A percentile compares a stretch with the other conserved stretches of the same genome.
These are phyloP conservation scores for Megalurothrips usitatus DNA, from an alignment of 2,888 invertebrate species.

Conservation along the genomic window DNA sequence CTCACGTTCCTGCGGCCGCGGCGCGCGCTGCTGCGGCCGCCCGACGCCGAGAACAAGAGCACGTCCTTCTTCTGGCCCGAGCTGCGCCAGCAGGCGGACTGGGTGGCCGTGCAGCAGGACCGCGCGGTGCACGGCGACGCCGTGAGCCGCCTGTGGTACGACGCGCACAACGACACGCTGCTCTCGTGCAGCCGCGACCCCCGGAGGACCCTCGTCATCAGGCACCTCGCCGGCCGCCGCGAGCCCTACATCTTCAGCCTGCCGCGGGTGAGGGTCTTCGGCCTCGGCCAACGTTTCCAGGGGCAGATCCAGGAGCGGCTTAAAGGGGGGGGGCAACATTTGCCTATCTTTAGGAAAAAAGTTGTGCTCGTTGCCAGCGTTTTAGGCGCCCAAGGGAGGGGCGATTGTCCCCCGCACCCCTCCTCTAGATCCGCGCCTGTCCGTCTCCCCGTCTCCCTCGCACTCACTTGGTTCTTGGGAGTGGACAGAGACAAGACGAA, in stretches of 20 bases:
- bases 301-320: no score
- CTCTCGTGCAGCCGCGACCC: conserved; percentile 56
- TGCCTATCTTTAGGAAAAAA: no score
- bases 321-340: no score
- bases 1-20: conserved; percentile 55
- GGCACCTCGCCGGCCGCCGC: conserved; percentile 50
- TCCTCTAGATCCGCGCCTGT: conserved; percentile 21
- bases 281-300: no score
- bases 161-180: conserved; percentile 49
- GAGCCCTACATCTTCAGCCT: conserved; percentile 54
- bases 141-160: conserved; percentile 51
- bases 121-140: conserved; percentile 51
- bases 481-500: no score
- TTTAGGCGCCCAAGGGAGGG: no score
- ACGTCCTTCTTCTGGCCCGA: conserved; percentile 54
- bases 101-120: conserved; percentile 48
- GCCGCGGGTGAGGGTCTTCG: conserved; percentile 49
- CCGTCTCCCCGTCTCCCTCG: background rate
- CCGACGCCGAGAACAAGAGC: conserved; percentile 53
- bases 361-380: no score
- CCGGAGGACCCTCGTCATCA: conserved; percentile 49
- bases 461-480: no score
- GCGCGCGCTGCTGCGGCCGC: conserved; percentile 52
- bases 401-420: conserved; percentile 28
- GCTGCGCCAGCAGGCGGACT: conserved; percentile 50